A percentile compares a stretch with the other conserved stretches of the same genome.
Evolutionary conservation across 2,113 vertebrate genomes (phyloP).

Genomic region (Cavia aperea): DNA sequence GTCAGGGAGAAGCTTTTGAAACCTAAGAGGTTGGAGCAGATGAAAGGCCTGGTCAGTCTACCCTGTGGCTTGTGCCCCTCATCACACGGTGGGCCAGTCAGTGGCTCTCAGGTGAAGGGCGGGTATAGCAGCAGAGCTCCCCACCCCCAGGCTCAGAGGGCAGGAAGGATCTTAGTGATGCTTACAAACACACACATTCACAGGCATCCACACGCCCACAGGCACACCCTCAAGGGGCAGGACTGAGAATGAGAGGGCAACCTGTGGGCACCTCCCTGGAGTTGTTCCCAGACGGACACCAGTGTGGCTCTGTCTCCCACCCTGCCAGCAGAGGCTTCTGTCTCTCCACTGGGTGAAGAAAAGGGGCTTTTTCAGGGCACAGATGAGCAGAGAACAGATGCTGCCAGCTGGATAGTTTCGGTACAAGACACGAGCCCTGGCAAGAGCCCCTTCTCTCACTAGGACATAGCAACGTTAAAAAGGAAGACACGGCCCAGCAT

Average conservation of each 20-base stretch:
- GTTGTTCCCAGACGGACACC: not conserved
- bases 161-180: fast-evolving
- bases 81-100: fast-evolving
- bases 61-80: not conserved
- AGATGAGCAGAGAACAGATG: not conserved
- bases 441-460: fast-evolving
- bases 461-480: too few relatives aligned
- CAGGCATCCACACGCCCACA: fast-evolving
- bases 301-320: fast-evolving
- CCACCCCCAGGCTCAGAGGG: not conserved
- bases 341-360: not conserved
- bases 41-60: fast-evolving
- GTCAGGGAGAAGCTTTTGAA: constrained; percentile 92
- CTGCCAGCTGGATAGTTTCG: not conserved
- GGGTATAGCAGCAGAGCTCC: not conserved
- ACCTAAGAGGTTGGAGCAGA: constrained; percentile 73
- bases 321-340: not conserved
- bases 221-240: fast-evolving
- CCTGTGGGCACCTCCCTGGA: not conserved
- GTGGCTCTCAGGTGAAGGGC: not conserved
- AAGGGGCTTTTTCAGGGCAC: not conserved
- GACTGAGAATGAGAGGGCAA: not conserved
- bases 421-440: not conserved
- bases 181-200: not conserved
- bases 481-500: not conserved